phyloP scores from a whole-genome alignment of 2,888 invertebrate genomes.

The Orthosia gothica region DNA sequence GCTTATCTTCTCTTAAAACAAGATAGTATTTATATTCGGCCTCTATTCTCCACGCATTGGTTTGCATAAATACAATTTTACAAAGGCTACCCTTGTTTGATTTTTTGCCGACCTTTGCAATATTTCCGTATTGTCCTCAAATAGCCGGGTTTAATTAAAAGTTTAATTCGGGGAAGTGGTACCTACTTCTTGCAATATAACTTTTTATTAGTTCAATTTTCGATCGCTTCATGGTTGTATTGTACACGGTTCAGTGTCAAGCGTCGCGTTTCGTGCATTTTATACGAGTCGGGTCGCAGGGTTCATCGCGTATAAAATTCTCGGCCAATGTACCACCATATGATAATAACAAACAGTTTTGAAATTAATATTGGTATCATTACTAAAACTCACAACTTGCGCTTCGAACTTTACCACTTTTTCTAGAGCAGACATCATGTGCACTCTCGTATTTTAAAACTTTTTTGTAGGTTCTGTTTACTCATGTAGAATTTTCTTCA shows the following conservation, averaged over 20 bases:
- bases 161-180: not conserved
- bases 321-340: too few species aligned
- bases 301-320: too few species aligned
- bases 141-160: not conserved
- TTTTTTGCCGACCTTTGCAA: conserved; percentile 18
- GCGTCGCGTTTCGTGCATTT: not conserved
- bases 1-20: conserved; percentile 22
- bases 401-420: too few species aligned
- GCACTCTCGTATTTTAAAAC: too few species aligned
- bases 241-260: conserved; percentile 11
- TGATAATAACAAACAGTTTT: too few species aligned
- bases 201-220: not conserved
- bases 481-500: too few species aligned
- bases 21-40: conserved; percentile 29
- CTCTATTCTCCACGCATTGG: conserved; percentile 27
- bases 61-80: conserved; percentile 41
- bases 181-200: not conserved
- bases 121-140: conserved; percentile 11
- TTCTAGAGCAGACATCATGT: too few species aligned
- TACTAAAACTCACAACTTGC: too few species aligned
- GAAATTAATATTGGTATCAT: too few species aligned
- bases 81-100: conserved; percentile 29
- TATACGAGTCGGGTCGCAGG: not conserved
- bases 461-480: too few species aligned
- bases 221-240: not conserved